Evolutionary conservation across 1,140 invertebrate species (phyloP), one percentile per base, ranked within the genome.

Genomic region (Cataglyphis hispanica): DNA sequence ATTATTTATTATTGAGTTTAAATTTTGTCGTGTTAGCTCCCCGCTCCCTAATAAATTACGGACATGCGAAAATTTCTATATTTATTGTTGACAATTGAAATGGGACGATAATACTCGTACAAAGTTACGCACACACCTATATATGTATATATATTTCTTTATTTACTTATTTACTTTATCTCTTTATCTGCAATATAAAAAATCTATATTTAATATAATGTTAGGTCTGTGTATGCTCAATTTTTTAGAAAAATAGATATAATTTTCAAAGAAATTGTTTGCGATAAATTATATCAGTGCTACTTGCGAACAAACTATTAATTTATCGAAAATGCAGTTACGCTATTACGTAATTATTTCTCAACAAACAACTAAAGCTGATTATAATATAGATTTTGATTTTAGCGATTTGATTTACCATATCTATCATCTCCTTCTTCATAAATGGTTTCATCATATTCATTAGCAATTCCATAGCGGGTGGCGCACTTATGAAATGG

Each of bases 371-470:
- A 46, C 25, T 31, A 13, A 50, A 69, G 7, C 22, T 66, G 31
- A 64, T 31, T 56, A n/a, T n/a, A 22, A 58, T 58, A 8, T 58
- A n/a, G 7, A 56, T 58, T 22, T 58, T 34, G 0, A 34, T 56
- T 34, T 56, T 7, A 37, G 37, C 16, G 1, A 60, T 64, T n/a
- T n/a, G n/a, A 77, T 22, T 25, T 83, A 89, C 88, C 53, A 89
- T 34, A 25, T 95, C 95, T 11, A 96, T 88, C 0, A 97, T 89
- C 50, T 96, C 95, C 66, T 96, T 97, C 85, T 96, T 97, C 95
- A 97, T 95, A 74, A 97, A 97, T 0, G 97, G 97, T 77, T 95
- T 96, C 89, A 97, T 94, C 53, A 97, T 81, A 19, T 95, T 96
- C 92, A 97, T 89, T 16, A 97, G 90, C 86, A 96, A 96, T 86